A percentile compares a stretch with the other conserved stretches of the same genome.
These are phyloP conservation scores for Pavo muticus DNA, from an alignment of 2,113 vertebrate genomes.

Conservation along the genomic window DNA sequence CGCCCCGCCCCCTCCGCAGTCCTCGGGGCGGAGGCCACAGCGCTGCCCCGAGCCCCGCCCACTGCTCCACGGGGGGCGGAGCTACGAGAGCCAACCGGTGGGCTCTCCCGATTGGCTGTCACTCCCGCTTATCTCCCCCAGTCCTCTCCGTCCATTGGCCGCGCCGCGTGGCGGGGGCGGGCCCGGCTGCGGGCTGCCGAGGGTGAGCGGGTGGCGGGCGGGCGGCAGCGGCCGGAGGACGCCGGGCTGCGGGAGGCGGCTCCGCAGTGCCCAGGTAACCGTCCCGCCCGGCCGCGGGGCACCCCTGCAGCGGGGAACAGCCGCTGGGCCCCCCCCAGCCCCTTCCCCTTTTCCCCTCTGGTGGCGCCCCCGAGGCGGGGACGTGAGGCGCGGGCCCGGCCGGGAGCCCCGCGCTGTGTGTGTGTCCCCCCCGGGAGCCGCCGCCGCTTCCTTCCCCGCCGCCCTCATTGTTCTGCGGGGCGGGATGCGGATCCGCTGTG, in stretches of 20 bases:
- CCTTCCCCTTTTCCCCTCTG: neutral
- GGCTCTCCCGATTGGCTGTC: accelerated
- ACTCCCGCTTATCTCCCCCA: accelerated
- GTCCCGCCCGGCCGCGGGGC: no score
- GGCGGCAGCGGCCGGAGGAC: neutral
- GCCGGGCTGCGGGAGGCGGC: neutral
- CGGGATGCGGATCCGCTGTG: no score
- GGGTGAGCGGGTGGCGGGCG: neutral
- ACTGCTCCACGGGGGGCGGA: neutral
- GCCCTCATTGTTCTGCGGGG: no score
- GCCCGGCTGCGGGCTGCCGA: neutral
- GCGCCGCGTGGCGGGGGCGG: neutral
- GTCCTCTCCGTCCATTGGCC: neutral
- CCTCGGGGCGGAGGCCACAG: neutral
- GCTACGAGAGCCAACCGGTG: neutral
- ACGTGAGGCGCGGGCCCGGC: no score
- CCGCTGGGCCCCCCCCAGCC: neutral
- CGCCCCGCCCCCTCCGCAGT: neutral
- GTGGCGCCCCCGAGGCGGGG: no score
- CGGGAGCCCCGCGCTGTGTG: no score
- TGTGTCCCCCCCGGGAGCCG: no score
- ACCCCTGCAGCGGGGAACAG: neutral
- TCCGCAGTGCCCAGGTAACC: conserved; percentile 11
- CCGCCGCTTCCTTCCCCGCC: no score
- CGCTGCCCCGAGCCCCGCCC: neutral